Base-by-base conservation (phyloP, 2,888 invertebrate species). In the Cerceris ruficornis region DNA sequence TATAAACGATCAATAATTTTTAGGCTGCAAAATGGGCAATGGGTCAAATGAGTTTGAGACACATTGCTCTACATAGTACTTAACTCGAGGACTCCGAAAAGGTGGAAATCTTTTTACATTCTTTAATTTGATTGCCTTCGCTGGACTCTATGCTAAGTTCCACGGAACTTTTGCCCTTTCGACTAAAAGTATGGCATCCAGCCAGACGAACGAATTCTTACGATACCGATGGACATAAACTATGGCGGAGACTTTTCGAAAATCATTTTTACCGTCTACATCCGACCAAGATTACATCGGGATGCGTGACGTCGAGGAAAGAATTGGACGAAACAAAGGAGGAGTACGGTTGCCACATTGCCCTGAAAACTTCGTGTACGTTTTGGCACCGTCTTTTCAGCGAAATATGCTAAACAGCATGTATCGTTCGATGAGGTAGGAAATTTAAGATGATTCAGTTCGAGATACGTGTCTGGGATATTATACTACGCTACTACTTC, bases 191-290 rank as follows among this genome's bases (percentile, higher is more conserved):
- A 46, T 66, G 65, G 65, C 65, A 66, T 7, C 7, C 1, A 15
- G 28, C 65, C 65, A 66, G 28, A 41, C 65, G 13, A 7, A 6
- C 8, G 43, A 66, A 66, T 57, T 57, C 28, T 57, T 57, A 46
- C 15, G n/a, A 57, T 57, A 57, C 9, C 43, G 13, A 13, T 9
- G 4, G 13, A 41, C 41, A 41, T 58, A 58, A 39, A 13, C 9
- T 41, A 41, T 41, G n/a, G 17, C 8, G 11, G 6, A 6, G 13
- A 7, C 17, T 50, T 55, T 52, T 17, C 17, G 17, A 17, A 55
- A 55, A 55, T 55, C 17, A 55, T 55, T 55, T 17, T 17, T 17
- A 17, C 11, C 54, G 7, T 7, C 8, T 17, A 11, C 17, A 55
- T 17, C 54, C 8, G 7, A 11, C 6, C 7, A 55, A 17, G 54